Percentiles rank a stretch among this genome's conserved stretches.
phyloP scores from a whole-genome alignment of 2,113 vertebrate species.

The Stigmatopora argus region DNA sequence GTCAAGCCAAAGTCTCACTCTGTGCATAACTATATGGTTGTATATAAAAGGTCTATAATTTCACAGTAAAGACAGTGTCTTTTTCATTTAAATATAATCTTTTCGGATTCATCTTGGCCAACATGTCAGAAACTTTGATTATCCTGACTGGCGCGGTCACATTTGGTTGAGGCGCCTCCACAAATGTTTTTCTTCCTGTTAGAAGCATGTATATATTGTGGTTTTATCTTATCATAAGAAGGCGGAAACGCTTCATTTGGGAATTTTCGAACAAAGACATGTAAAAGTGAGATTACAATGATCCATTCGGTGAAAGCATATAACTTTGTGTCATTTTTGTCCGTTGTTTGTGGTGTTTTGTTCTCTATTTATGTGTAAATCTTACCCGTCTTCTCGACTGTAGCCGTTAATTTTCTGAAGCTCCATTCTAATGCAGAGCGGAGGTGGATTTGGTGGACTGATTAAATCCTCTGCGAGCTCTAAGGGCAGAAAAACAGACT shows the following conservation, averaged over 20 bases:
- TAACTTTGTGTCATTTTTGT: neutral
- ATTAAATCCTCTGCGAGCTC: constrained; percentile 14
- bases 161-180: neutral
- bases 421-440: constrained; percentile 53
- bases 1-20: too few species aligned
- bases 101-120: neutral
- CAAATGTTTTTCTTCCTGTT: neutral
- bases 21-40: too few species aligned
- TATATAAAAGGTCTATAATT: neutral
- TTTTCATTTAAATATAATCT: neutral
- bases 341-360: neutral
- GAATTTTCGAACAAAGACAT: neutral
- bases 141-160: neutral
- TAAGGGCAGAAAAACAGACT: neutral
- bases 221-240: neutral
- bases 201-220: neutral
- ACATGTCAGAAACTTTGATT: neutral
- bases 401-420: constrained; percentile 69
- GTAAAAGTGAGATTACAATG: neutral
- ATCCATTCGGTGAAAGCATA: neutral
- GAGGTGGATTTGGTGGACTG: constrained; percentile 3
- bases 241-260: neutral
- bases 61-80: neutral
- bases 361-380: neutral
- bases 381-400: constrained; percentile 58